Evolutionary conservation across 2,888 invertebrate genomes (phyloP).

Genomic region (Protophormia terraenovae): DNA sequence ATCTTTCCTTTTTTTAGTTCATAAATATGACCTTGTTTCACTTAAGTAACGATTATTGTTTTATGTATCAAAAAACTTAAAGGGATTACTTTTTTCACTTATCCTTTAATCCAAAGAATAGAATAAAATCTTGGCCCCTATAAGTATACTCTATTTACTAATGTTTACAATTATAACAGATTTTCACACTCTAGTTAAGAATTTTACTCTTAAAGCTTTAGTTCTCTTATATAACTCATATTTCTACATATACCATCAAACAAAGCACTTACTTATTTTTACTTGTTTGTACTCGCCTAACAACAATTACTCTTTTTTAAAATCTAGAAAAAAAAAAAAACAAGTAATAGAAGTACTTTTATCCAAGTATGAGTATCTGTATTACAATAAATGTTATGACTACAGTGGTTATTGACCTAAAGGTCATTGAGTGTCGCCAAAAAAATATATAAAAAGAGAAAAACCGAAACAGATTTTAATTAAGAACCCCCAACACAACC

Average conservation of each 20-base stretch:
- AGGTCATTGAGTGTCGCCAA: conserved; percentile 52
- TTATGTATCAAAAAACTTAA: background rate
- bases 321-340: background rate
- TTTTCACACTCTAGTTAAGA: background rate
- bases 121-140: background rate
- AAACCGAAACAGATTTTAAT: conserved; percentile 12
- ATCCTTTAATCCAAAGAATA: background rate
- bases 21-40: background rate
- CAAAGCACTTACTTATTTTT: background rate
- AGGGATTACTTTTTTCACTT: background rate
- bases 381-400: conserved; percentile 7
- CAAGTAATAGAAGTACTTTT: background rate
- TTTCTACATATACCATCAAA: background rate
- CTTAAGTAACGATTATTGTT: background rate
- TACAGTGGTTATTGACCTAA: conserved; percentile 57
- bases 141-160: background rate
- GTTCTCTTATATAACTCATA: conserved; percentile 20
- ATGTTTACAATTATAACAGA: background rate
- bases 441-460: background rate
- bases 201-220: background rate
- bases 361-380: background rate
- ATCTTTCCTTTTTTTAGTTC: background rate
- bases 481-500: background rate
- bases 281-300: background rate
- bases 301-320: conserved; percentile 29